Conservation (phyloP, 2,113 vertebrate genomes). For the Anarrhichthys ocellatus region DNA sequence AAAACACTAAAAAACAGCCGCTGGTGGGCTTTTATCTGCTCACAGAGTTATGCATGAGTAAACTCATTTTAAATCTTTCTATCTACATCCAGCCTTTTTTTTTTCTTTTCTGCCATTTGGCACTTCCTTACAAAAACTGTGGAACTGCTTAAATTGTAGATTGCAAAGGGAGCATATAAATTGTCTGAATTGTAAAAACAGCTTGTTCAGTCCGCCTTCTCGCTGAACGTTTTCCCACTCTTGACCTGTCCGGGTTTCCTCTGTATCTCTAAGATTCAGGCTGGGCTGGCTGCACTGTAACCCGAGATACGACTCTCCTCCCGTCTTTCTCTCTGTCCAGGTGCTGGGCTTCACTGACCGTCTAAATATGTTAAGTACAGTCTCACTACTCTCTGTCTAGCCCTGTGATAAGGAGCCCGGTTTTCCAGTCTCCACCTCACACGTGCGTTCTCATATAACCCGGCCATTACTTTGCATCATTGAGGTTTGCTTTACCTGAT, state of each 20-base stretch:
- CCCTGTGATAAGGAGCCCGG: constrained; percentile 68
- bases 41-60: constrained; percentile 33
- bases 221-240: constrained; percentile 11
- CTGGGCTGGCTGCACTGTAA: constrained; percentile 61
- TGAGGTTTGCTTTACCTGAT: constrained; percentile 77
- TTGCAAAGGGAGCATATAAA: constrained; percentile 25
- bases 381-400: constrained; percentile 72
- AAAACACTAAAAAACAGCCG: constrained; percentile 70
- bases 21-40: constrained; percentile 71
- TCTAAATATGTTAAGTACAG: constrained; percentile 80
- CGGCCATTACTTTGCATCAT: constrained; percentile 72
- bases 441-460: constrained; percentile 76
- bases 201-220: neutral
- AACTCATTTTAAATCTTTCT: constrained; percentile 66
- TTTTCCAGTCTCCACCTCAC: constrained; percentile 70
- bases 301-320: constrained; percentile 63
- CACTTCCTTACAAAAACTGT: constrained; percentile 7
- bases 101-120: neutral
- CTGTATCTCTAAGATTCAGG: constrained; percentile 42
- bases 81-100: constrained; percentile 32
- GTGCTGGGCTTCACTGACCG: constrained; percentile 77
- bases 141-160: constrained; percentile 47
- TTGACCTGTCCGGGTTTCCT: constrained; percentile 31
- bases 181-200: constrained; percentile 12
- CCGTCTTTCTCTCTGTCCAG: constrained; percentile 71